Percentiles rank a stretch among this genome's conserved stretches.
Evolutionary conservation across 2,113 vertebrate genomes (phyloP).

Genomic region (Sylvietta virens): DNA sequence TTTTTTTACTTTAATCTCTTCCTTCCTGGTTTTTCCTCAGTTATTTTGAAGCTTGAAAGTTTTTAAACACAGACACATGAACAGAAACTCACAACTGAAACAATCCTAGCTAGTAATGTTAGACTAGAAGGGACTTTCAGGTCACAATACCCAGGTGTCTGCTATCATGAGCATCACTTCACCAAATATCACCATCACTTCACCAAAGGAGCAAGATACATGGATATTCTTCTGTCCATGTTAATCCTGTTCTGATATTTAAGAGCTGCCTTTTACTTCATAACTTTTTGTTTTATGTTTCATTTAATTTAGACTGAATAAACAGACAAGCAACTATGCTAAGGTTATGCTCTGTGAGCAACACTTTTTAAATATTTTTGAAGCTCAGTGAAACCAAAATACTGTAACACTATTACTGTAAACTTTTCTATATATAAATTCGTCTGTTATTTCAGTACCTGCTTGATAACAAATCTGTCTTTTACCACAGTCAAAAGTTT

Average conservation of each 20-base stretch:
- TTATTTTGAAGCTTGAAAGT: neutral
- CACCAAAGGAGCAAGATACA: neutral
- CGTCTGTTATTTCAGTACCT: neutral
- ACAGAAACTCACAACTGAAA: neutral
- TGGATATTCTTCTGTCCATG: accelerated
- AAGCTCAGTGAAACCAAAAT: neutral
- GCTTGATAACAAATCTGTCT: neutral
- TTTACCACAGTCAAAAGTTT: neutral
- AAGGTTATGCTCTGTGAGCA: neutral
- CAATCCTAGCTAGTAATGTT: neutral
- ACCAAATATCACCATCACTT: neutral
- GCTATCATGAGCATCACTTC: neutral
- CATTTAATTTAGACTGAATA: neutral
- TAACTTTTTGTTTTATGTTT: neutral
- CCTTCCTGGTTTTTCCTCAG: neutral
- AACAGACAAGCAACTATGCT: neutral
- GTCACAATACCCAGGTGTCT: neutral
- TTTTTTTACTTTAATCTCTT: neutral
- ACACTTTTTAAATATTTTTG: neutral
- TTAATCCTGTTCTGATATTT: neutral
- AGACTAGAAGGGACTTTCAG: neutral
- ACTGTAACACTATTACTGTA: neutral
- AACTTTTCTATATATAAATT: neutral
- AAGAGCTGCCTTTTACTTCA: neutral
- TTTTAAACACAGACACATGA: neutral